Evolutionary conservation across 2,797 vertebrate genomes (phyloP).

Genomic region (Diplodus sargus): DNA sequence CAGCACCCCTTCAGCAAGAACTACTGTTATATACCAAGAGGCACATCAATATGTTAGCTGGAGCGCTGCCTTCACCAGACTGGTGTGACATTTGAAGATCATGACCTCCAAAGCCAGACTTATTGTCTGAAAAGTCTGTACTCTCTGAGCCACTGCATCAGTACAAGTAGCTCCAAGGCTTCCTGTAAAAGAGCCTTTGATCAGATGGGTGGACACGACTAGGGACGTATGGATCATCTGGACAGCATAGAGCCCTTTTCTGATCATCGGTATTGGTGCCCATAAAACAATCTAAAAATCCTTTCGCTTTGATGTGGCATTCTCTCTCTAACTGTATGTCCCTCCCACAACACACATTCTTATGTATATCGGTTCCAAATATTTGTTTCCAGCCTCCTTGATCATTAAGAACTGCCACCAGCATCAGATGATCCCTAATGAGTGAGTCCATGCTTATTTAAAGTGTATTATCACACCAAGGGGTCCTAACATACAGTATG

Average conservation of each 20-base stretch:
- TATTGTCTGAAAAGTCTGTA: constrained; percentile 1
- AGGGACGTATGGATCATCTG: no score
- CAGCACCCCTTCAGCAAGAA: background rate
- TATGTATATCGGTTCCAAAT: no score
- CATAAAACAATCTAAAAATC: no score
- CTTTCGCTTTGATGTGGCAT: no score
- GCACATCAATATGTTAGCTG: background rate
- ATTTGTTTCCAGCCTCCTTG: no score
- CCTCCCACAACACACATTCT: no score
- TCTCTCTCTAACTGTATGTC: no score
- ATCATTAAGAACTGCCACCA: no score
- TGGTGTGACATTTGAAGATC: constrained; percentile 33
- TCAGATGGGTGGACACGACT: constrained; percentile 2
- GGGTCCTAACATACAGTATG: constrained; percentile 1
- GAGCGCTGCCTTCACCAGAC: constrained; percentile 7
- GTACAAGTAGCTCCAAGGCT: background rate
- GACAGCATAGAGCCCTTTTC: no score
- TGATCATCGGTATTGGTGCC: no score
- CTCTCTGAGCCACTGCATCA: constrained; percentile 6
- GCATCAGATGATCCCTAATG: no score
- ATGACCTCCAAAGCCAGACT: constrained; percentile 22
- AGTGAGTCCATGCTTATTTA: background rate
- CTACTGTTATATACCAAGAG: constrained; percentile 13
- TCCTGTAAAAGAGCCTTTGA: background rate
- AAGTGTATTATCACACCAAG: background rate